Base-by-base conservation (phyloP, 2,888 invertebrate genomes). In the Plebejus argus region DNA sequence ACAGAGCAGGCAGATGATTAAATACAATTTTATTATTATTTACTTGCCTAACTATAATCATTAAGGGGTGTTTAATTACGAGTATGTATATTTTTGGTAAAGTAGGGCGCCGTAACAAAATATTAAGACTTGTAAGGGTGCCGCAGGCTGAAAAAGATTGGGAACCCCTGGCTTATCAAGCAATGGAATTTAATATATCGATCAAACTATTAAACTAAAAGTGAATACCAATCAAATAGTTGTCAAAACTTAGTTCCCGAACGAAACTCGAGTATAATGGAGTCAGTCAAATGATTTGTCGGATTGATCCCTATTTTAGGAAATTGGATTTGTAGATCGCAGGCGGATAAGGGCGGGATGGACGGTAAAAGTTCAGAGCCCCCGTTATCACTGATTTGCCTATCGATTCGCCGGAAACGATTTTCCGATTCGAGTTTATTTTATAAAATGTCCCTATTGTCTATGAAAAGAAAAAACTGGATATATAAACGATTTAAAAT, bases 251-350 rank as follows among this genome's bases (percentile, higher is more conserved):
- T 72, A 77, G 58, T 61, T 28, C 61, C 23, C 76, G 77, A 70
- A 70, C 79, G 76, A 76, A 80, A 79, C 78, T 79, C 79, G 76
- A 78, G 84, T 83, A 90, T 92, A 91, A 92, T 91, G 89, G 90
- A 92, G 90, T 91, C 87, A 88, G 87, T 89, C 90, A 91, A 91
- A 94, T 94, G 94, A 94, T 94, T 94, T 94, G 94, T 94, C 92
- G 92, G 91, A 94, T 94, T 92, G 91, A 92, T 91, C 90, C 92
- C 94, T 94, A 94, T 93, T 94, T 94, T 91, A 89, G 94, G 94
- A 94, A 94, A 94, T 94, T 94, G 94, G 94, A 94, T 94, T 93
- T 94, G 94, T 93, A 93, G 94, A 94, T 94, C 90, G 90, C 84
- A 87, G 86, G 86, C 90, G 94, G 74, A 94, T 84, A 85, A 84